Evolutionary conservation across 1,140 invertebrate genomes (phyloP).

Genomic region (Drosophila seguyi): DNA sequence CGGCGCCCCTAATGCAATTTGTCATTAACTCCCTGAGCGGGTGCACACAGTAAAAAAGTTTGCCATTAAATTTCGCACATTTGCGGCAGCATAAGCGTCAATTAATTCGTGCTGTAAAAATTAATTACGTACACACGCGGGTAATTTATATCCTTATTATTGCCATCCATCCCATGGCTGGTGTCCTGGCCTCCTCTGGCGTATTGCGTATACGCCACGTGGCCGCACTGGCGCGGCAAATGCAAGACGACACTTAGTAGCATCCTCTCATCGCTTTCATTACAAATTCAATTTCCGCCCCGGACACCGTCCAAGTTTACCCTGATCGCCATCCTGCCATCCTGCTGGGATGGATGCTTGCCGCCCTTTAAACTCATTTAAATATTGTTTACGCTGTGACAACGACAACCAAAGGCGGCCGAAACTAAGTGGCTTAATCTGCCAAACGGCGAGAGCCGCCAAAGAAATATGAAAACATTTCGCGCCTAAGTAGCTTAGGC

Average conservation of each 20-base stretch:
- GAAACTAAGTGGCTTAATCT: conserved; percentile 78
- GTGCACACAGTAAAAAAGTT: conserved; percentile 51
- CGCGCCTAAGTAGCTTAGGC: conserved; percentile 64
- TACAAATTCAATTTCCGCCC: conserved; percentile 81
- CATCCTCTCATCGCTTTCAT: conserved; percentile 39
- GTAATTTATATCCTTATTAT: conserved; percentile 64
- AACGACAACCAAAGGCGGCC: conserved; percentile 43
- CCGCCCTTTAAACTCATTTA: conserved; percentile 68
- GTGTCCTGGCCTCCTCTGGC: background rate
- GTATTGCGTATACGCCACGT: conserved; percentile 63
- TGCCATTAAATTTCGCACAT: conserved; percentile 68
- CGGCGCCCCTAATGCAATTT: conserved; percentile 58
- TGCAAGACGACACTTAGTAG: conserved; percentile 68
- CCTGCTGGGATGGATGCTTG: conserved; percentile 3
- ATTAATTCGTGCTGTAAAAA: conserved; percentile 74
- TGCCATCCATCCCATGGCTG: conserved; percentile 14
- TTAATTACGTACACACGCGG: conserved; percentile 70
- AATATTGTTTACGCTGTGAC: conserved; percentile 65
- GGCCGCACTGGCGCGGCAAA: conserved; percentile 58
- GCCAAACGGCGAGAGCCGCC: conserved; percentile 56
- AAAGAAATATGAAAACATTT: conserved; percentile 72
- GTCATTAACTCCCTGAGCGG: conserved; percentile 39
- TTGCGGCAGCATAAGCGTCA: conserved; percentile 59
- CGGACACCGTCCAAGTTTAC: conserved; percentile 9
- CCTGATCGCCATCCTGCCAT: background rate